Conservation (phyloP, 2,888 invertebrate genomes). For the Harpalus rufipes region DNA sequence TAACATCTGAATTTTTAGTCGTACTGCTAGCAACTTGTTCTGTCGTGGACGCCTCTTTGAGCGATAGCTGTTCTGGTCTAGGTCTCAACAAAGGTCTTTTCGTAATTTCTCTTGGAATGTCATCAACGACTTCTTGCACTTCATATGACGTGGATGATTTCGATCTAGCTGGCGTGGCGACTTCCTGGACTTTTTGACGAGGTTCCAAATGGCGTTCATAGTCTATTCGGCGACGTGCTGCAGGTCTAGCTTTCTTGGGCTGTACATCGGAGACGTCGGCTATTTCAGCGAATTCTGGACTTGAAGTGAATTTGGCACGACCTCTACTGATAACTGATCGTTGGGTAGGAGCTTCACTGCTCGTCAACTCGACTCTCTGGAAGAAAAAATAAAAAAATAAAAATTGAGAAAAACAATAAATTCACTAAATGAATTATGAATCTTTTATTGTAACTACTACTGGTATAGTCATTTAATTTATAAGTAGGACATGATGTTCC, state of each 20-base stretch:
- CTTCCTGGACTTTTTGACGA: constrained; percentile 57
- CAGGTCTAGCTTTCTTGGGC: constrained; percentile 65
- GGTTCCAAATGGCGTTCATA: constrained; percentile 68
- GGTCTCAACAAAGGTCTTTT: constrained; percentile 71
- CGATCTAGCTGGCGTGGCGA: background rate
- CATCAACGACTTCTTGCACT: constrained; percentile 75
- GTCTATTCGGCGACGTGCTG: constrained; percentile 70
- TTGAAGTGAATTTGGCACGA: constrained; percentile 73
- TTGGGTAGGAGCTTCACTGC: constrained; percentile 71
- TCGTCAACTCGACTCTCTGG: constrained; percentile 62
- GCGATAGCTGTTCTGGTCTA: constrained; percentile 73
- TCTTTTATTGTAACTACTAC: too few species aligned
- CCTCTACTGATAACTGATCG: constrained; percentile 72
- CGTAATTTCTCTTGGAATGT: constrained; percentile 73
- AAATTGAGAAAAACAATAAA: background rate
- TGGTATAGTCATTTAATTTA: too few species aligned
- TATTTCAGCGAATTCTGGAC: constrained; percentile 72
- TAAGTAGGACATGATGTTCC: too few species aligned
- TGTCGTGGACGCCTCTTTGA: constrained; percentile 40
- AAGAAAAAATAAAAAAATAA: constrained; percentile 25
- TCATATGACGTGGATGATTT: constrained; percentile 71
- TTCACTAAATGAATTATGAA: too few species aligned
- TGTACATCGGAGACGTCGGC: constrained; percentile 67
- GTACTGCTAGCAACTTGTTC: background rate
- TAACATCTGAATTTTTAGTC: constrained; percentile 29